These are phyloP conservation scores for Polydrusus pterygomalis DNA, from an alignment of 2,888 invertebrate species.

Conservation along the genomic window DNA sequence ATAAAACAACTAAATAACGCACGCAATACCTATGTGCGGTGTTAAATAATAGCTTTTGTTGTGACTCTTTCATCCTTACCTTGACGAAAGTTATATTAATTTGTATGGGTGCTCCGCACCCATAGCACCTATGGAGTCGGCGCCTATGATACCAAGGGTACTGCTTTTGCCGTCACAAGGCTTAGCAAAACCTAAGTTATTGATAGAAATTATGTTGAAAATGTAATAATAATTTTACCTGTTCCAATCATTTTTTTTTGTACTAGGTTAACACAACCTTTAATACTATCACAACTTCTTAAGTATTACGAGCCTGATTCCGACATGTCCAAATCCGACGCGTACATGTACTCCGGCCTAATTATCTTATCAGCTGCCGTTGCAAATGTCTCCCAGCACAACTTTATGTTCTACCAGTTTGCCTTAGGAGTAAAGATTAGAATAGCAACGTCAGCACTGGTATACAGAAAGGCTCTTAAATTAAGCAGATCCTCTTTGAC, in stretches of 20 bases:
- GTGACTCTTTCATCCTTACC: no score
- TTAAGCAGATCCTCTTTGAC: constrained; percentile 58
- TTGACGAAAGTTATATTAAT: no score
- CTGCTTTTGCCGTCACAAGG: no score
- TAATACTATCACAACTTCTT: constrained; percentile 72
- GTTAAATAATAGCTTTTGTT: no score
- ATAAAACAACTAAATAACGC: no score
- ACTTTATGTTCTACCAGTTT: constrained; percentile 89
- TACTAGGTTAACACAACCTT: constrained; percentile 62
- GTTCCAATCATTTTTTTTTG: background rate
- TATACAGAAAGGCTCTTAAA: constrained; percentile 77
- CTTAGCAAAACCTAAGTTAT: no score
- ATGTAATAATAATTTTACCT: no score
- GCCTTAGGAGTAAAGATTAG: constrained; percentile 90
- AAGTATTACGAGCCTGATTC: constrained; percentile 75
- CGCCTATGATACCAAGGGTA: no score
- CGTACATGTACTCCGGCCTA: constrained; percentile 84
- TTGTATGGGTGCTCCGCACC: no score
- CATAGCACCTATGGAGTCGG: no score
- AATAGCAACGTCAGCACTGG: constrained; percentile 86
- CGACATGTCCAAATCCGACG: constrained; percentile 73
- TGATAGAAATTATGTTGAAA: no score
- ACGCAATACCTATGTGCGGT: no score
- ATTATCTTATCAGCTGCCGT: constrained; percentile 73
- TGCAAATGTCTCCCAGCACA: constrained; percentile 77